A percentile compares a stretch with the other conserved stretches of the same genome.
These are phyloP conservation scores for Cavia porcellus DNA, from an alignment of 2,113 vertebrate species.

Conservation along the genomic window DNA sequence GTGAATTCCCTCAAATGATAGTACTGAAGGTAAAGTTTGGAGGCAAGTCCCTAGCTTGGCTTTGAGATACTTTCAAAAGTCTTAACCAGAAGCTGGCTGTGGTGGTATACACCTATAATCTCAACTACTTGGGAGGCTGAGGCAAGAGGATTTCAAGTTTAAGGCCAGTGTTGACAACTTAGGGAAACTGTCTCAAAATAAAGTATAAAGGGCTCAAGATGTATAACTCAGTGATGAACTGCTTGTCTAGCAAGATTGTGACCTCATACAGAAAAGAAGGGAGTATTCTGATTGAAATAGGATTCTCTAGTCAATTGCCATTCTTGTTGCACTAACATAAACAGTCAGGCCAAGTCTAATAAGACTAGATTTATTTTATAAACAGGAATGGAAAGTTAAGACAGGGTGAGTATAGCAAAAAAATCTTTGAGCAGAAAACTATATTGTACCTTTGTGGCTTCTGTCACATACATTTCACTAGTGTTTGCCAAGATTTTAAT, in stretches of 20 bases:
- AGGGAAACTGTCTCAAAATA: neutral
- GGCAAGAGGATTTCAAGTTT: neutral
- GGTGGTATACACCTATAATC: neutral
- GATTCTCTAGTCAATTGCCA: neutral
- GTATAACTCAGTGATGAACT: neutral
- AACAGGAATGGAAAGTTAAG: neutral
- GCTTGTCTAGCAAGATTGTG: neutral
- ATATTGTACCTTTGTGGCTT: neutral
- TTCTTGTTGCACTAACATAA: neutral
- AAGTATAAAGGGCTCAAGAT: neutral
- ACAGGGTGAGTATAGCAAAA: neutral
- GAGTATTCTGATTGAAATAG: neutral
- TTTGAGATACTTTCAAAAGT: neutral
- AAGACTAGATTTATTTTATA: constrained; percentile 6
- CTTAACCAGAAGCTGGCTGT: neutral
- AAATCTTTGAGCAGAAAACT: neutral
- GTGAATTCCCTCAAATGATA: neutral
- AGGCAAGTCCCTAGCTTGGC: neutral
- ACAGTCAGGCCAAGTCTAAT: neutral
- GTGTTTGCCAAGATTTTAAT: neutral
- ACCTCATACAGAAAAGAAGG: neutral
- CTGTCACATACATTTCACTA: neutral
- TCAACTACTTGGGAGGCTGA: neutral
- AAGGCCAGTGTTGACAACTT: neutral
- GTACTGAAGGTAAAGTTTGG: neutral